Evolutionary conservation across 2,797 vertebrate species (phyloP).

Genomic region (Malurus leucopterus): DNA sequence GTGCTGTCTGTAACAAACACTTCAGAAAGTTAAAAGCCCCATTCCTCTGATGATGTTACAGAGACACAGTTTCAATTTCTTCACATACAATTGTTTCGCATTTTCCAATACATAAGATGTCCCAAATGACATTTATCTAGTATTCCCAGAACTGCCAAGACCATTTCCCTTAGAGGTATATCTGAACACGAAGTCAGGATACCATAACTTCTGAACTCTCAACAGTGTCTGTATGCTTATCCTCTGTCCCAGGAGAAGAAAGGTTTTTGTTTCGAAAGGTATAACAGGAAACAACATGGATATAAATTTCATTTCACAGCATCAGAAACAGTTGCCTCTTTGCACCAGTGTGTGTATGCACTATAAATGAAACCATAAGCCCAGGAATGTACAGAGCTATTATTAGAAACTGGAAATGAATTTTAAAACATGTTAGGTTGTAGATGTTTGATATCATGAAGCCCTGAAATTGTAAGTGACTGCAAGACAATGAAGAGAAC

Average conservation of each 20-base stretch:
- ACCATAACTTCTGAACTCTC: conserved; percentile 10
- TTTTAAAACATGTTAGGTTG: not conserved
- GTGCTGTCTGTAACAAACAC: not conserved
- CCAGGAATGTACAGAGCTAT: not conserved
- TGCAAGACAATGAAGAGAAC: not conserved
- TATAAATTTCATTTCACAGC: not conserved
- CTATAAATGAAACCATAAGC: not conserved
- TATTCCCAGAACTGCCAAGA: not conserved
- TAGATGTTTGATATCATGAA: not conserved
- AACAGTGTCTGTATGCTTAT: not conserved
- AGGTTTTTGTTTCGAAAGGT: not conserved
- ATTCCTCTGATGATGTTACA: not conserved
- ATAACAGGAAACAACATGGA: not conserved
- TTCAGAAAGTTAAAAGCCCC: not conserved
- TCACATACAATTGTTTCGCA: not conserved
- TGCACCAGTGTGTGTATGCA: not conserved
- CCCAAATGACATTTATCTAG: not conserved
- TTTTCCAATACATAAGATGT: conserved; percentile 16
- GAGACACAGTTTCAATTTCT: not conserved
- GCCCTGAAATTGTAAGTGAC: not conserved
- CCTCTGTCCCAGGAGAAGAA: not conserved
- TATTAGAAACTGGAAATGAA: not conserved
- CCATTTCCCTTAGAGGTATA: not conserved
- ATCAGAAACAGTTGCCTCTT: not conserved
- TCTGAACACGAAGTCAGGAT: not conserved